These are phyloP conservation scores for Mionectes macconnelli DNA, from an alignment of 2,113 vertebrate genomes.

Conservation along the genomic window DNA sequence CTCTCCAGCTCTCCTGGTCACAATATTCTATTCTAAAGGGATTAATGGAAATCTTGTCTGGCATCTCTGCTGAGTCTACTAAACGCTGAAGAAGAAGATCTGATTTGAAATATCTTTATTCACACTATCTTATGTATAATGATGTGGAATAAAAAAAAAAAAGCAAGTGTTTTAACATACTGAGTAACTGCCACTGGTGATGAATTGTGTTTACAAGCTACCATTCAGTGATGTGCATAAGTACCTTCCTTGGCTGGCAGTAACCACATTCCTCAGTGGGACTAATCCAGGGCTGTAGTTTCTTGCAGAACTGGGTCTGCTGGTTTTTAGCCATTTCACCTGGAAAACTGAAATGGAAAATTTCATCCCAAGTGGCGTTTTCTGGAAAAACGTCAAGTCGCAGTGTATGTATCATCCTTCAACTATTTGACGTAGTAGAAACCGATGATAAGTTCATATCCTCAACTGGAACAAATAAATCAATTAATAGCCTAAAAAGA, in stretches of 20 bases:
- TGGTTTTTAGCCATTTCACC: neutral
- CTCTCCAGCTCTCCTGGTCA: neutral
- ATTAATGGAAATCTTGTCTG: neutral
- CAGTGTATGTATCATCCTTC: neutral
- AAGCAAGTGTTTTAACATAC: neutral
- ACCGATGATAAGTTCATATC: constrained; percentile 15
- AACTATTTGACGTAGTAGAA: neutral
- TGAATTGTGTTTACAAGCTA: neutral
- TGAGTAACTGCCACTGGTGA: neutral
- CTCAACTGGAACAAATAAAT: neutral
- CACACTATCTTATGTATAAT: neutral
- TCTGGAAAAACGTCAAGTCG: neutral
- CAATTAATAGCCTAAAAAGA: neutral
- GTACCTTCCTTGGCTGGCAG: neutral
- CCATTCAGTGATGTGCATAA: neutral
- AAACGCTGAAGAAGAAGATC: neutral
- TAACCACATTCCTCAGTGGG: neutral
- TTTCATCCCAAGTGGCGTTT: neutral
- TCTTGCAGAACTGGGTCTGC: neutral
- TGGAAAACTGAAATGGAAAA: neutral
- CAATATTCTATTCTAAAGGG: neutral
- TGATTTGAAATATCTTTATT: neutral
- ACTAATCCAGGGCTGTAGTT: neutral
- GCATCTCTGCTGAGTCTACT: neutral
- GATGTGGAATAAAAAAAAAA: neutral